Base-by-base conservation (phyloP, 1,140 invertebrate species). In the Diorhabda carinulata region DNA sequence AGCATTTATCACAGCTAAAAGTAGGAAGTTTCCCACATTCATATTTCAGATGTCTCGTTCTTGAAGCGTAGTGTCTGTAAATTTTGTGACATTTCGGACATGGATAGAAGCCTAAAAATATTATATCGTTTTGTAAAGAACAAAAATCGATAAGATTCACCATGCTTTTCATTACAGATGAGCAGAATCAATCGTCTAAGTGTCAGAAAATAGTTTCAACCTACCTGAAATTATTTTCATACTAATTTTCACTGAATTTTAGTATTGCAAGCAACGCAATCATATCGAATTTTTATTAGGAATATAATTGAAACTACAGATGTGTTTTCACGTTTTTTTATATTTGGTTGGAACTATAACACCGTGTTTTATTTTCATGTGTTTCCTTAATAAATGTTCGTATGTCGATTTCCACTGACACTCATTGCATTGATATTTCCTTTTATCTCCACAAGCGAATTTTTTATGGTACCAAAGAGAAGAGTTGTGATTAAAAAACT, bases 21-120 rank as follows among this genome's bases (percentile, higher is more conserved):
- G 81, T 82, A 1, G 83, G 83, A 66, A 83, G 80, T 70, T 84
- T 84, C 8, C 83, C 83, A 66, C 84, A 85, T 70, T 84, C 83
- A 61, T 83, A 84, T 2, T 82, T 82, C 5, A 83, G 74, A 65
- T 85, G 84, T 52, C 72, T 73, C 41, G 69, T 69, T 62, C 67
- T 66, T n/a, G 70, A 71, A 44, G 70, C 41, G 5, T 41, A 40
- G 25, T 68, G 65, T 44, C 64, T 72, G 56, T 74, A 74, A 44
- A 69, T 67, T 59, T 70, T 74, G 59, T 63, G 47, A 56, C 73
- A 74, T 9, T 67, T 66, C 7, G 71, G 71, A 56, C 73, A 74
- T 8, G 47, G 64, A 57, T 65, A 65, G 25, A 40, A 47, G 5
- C 43, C 47, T 52, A 64, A 45, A 41, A 61, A 61, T 61, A 61